These are phyloP conservation scores for Eufriesea mexicana DNA, from an alignment of 1,140 invertebrate genomes.

Conservation along the genomic window DNA sequence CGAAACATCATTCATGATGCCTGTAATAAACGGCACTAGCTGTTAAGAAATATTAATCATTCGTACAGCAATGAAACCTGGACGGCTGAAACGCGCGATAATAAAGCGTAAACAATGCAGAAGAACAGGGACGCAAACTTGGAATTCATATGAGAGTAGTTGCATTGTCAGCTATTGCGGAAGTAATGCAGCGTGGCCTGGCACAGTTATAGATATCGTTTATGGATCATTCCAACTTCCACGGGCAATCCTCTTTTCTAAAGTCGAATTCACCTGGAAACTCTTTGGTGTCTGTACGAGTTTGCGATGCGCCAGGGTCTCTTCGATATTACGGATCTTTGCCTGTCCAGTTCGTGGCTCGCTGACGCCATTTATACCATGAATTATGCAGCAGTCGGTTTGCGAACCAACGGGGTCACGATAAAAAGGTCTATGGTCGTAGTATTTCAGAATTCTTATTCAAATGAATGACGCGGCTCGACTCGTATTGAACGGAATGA, in stretches of 20 bases:
- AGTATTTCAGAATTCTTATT: constrained; percentile 43
- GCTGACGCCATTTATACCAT: constrained; percentile 58
- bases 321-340: constrained; percentile 54
- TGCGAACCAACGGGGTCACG: constrained; percentile 19
- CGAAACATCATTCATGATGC: too few relatives aligned
- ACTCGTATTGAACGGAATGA: constrained; percentile 32
- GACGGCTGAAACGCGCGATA: not conserved
- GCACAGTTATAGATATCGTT: constrained; percentile 22
- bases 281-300: constrained; percentile 19
- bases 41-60: too few relatives aligned
- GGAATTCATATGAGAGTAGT: constrained; percentile 8
- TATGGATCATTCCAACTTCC: constrained; percentile 9
- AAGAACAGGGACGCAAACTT: constrained; percentile 1
- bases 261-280: constrained; percentile 40
- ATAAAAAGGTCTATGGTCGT: constrained; percentile 48
- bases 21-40: too few relatives aligned
- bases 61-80: too few relatives aligned
- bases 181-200: constrained; percentile 10
- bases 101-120: not conserved
- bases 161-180: constrained; percentile 1
- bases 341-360: constrained; percentile 42
- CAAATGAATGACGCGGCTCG: constrained; percentile 35
- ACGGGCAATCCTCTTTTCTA: constrained; percentile 24
- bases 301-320: constrained; percentile 26
- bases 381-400: constrained; percentile 61